Evolutionary conservation across 2,797 vertebrate species (phyloP).

Genomic region (Platalea minor): DNA sequence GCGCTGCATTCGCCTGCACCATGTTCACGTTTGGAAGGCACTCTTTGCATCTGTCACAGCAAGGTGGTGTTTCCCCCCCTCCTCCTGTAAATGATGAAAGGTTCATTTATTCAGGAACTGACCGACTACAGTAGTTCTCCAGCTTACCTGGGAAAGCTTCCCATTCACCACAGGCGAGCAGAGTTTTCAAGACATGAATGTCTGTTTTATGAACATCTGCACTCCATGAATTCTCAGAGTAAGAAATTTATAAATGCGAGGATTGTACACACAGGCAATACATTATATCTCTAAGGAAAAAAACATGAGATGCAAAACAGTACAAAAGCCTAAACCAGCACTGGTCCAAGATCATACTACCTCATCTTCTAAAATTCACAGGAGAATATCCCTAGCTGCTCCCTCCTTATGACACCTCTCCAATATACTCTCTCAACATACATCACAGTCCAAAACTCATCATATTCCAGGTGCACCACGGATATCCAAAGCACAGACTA

Average conservation of each 20-base stretch:
- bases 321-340: background rate
- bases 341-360: background rate
- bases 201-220: slow-evolving; percentile 43
- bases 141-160: slow-evolving; percentile 41
- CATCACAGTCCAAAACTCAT: background rate
- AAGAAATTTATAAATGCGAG: background rate
- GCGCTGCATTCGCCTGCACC: background rate
- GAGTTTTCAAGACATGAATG: slow-evolving; percentile 8
- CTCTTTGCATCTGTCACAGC: background rate
- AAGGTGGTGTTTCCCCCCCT: background rate
- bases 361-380: background rate
- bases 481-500: background rate
- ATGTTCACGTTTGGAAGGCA: rapidly evolving
- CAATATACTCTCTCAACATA: background rate
- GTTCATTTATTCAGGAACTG: background rate
- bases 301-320: background rate
- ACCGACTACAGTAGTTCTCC: background rate
- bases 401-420: background rate
- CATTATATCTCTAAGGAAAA: background rate
- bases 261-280: background rate
- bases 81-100: background rate
- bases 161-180: background rate
- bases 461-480: background rate
- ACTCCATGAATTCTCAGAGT: background rate
- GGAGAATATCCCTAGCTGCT: background rate